Base-by-base conservation (phyloP, 2,113 vertebrate genomes). In the Rousettus leschenaultii region DNA sequence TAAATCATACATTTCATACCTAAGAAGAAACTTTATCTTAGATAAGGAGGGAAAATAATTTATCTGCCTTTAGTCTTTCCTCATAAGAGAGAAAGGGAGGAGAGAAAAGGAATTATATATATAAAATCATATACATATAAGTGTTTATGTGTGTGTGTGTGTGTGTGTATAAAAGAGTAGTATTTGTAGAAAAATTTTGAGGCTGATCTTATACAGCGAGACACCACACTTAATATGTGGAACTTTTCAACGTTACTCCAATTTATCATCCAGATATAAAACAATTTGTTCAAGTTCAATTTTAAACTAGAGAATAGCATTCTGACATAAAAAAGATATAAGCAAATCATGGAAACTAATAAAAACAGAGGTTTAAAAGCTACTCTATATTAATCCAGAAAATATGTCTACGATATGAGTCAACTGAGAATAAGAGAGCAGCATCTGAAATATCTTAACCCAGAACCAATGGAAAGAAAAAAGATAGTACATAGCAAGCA, bases 401-500 rank as follows among this genome's bases (percentile, higher is more conserved):
- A 95, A 89, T 65, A 96, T 86, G 75, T 16, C 40, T 53, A 63
- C 86, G 6, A 70, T 35, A 83, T 63, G 77, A 86, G 28, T 94
- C 15, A 1, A 86, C 2, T 89, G 70, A 93, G 78, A 86, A 55
- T 79, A 71, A 95, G 45, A 38, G 53, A 88, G 74, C 35, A 75
- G 71, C 21, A 83, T 68, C 71, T 92, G 77, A 95, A 92, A 86
- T 91, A 90, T 38, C 57, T 91, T 57, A 78, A 75, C 6, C 6
- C 63, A 61, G 77, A 92, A 88, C 92, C 26, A 82, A 6, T 73
- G 83, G 65, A 80, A 95, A 91, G 61, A 28, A 83, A 91, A 86
- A 71, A 57, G n/a, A 82, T 73, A 92, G 92, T 71, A 89, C 94
- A 85, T 21, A 94, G 61, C 87, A 95, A 87, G 55, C 70, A 94